phyloP scores from a whole-genome alignment of 1,140 invertebrate species.

The Microplitis demolitor region DNA sequence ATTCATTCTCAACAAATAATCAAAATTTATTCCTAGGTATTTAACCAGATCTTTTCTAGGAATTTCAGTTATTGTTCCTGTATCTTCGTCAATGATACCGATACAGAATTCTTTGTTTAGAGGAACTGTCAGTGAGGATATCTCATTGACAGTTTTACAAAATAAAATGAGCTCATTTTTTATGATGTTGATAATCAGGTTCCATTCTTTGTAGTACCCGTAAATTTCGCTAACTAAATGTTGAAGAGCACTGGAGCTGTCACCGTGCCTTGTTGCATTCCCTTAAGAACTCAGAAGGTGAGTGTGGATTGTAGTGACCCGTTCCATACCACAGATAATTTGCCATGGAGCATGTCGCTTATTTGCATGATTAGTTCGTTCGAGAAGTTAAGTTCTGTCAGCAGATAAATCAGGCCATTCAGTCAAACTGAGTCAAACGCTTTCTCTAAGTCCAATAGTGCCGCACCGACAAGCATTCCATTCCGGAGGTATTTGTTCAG shows the following conservation, averaged over 20 bases:
- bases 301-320: neutral
- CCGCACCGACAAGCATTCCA: neutral
- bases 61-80: neutral
- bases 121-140: neutral
- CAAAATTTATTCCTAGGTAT: slow-evolving; percentile 9
- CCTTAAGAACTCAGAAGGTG: neutral
- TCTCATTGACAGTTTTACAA: neutral
- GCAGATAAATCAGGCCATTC: slow-evolving; percentile 29
- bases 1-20: slow-evolving; percentile 1
- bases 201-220: neutral
- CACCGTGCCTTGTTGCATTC: slow-evolving; percentile 23
- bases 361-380: neutral
- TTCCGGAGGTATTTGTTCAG: neutral
- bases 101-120: neutral
- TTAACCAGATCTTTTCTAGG: neutral
- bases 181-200: neutral
- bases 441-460: slow-evolving; percentile 2
- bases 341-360: slow-evolving; percentile 7
- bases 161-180: neutral
- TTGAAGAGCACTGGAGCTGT: slow-evolving; percentile 26
- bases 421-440: slow-evolving; percentile 5
- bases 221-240: slow-evolving; percentile 14
- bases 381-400: slow-evolving; percentile 22
- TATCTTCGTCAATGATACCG: neutral
- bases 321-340: slow-evolving; percentile 11